Percentiles rank a stretch among this genome's conserved stretches.
These are phyloP conservation scores for Peromyscus attwateri DNA, from an alignment of 2,797 vertebrate species.

Conservation along the genomic window DNA sequence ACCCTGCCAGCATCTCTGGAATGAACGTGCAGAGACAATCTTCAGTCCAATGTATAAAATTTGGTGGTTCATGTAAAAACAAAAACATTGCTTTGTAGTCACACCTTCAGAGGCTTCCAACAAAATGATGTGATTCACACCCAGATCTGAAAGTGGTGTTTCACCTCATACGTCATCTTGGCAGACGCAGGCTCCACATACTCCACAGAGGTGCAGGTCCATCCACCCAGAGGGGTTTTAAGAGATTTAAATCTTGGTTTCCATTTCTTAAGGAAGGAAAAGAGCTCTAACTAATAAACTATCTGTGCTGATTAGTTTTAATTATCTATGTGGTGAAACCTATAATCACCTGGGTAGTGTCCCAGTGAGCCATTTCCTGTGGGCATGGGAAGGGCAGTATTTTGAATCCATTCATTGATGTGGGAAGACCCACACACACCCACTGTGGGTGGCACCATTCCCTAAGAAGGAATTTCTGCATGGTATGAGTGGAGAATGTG, in stretches of 20 bases:
- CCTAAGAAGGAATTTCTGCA: background rate
- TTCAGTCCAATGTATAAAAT: background rate
- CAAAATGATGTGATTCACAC: slow-evolving; percentile 34
- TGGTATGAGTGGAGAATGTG: background rate
- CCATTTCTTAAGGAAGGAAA: background rate
- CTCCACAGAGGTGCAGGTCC: background rate
- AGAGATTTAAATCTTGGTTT: background rate
- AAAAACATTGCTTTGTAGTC: slow-evolving; percentile 56
- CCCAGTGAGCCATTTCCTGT: background rate
- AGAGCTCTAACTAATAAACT: background rate
- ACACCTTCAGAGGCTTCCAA: slow-evolving; percentile 63
- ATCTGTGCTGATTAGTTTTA: background rate
- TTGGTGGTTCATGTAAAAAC: slow-evolving; percentile 22
- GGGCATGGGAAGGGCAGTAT: background rate
- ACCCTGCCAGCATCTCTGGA: background rate
- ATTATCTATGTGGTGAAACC: background rate
- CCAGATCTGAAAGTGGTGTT: background rate
- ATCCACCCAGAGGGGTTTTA: background rate
- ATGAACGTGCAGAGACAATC: background rate
- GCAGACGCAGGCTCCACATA: rapidly evolving
- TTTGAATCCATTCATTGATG: background rate
- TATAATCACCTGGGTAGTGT: background rate
- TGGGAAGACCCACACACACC: background rate
- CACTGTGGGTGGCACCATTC: background rate
- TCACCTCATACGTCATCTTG: background rate